A percentile compares a stretch with the other conserved stretches of the same genome.
These are phyloP conservation scores for Meteorus colon DNA, from an alignment of 2,888 invertebrate species.

Conservation along the genomic window DNA sequence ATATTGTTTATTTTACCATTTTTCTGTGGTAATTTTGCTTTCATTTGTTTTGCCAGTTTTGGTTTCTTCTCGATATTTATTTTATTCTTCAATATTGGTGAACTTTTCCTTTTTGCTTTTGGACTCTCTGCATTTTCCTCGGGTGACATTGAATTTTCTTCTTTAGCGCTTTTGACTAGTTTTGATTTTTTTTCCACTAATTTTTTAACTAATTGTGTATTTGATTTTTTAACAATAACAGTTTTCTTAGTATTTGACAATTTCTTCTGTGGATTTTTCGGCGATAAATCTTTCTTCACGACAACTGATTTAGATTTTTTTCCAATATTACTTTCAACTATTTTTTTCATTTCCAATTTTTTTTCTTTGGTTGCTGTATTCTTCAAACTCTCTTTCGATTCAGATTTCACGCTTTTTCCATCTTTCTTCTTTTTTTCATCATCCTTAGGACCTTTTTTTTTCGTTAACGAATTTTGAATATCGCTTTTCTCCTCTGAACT, in stretches of 20 bases:
- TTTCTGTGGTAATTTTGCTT: constrained; percentile 64
- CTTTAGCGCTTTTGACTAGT: constrained; percentile 64
- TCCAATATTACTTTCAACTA: constrained; percentile 59
- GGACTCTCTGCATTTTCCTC: constrained; percentile 40
- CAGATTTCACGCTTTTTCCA: constrained; percentile 61
- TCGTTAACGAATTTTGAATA: constrained; percentile 53
- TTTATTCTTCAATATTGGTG: constrained; percentile 52
- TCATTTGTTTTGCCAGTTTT: constrained; percentile 67
- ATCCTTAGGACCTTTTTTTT: constrained; percentile 58
- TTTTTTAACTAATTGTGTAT: constrained; percentile 65
- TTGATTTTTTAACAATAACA: constrained; percentile 62
- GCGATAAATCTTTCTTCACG: constrained; percentile 47
- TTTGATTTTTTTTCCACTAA: constrained; percentile 68
- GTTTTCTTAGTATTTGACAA: constrained; percentile 60
- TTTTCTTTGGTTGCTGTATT: constrained; percentile 63
- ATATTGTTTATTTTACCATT: constrained; percentile 58
- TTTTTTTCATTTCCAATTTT: constrained; percentile 65
- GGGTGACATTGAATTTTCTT: constrained; percentile 46
- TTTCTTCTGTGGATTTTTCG: constrained; percentile 58
- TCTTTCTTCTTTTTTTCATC: constrained; percentile 68
- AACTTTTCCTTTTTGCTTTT: constrained; percentile 62
- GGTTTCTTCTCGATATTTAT: constrained; percentile 62
- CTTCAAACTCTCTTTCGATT: constrained; percentile 62
- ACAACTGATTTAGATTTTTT: constrained; percentile 50
- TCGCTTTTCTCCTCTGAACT: constrained; percentile 58